Conservation (phyloP, 30 jellyfish, hydroid and myxozoan species). For the Cassiopea andromeda region DNA sequence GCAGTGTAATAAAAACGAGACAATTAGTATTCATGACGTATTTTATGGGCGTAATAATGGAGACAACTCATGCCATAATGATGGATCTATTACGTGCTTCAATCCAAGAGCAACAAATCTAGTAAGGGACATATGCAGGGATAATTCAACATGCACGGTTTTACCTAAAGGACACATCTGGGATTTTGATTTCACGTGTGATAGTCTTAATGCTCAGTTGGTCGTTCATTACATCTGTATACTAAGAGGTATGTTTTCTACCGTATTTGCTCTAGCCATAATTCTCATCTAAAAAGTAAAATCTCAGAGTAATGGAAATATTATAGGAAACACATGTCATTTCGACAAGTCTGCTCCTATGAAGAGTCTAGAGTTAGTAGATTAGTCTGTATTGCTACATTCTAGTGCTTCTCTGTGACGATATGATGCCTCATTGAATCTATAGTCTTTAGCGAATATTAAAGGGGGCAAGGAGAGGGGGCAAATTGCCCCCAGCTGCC, state of each 20-base stretch:
- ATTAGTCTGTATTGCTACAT: too few species aligned
- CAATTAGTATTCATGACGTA: constrained; percentile 40
- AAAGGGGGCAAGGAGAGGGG: too few species aligned
- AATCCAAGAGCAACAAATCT: constrained; percentile 54
- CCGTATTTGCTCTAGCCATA: neutral
- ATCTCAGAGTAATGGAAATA: too few species aligned
- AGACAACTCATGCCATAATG: constrained; percentile 32
- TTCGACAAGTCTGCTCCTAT: too few species aligned
- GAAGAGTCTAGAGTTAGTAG: too few species aligned
- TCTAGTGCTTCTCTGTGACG: too few species aligned
- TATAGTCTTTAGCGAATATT: too few species aligned
- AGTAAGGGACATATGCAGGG: constrained; percentile 41
- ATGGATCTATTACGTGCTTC: constrained; percentile 20
- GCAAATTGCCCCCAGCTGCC: too few species aligned
- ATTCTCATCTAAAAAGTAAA: too few species aligned
- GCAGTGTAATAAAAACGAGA: constrained; percentile 14
- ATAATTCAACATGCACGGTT: constrained; percentile 37
- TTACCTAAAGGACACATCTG: constrained; percentile 29
- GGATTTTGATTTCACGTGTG: constrained; percentile 45
- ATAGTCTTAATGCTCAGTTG: constrained; percentile 52
- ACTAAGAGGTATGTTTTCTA: constrained; percentile 22
- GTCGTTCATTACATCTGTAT: constrained; percentile 33
- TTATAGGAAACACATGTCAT: too few species aligned
- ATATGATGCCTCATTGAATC: too few species aligned
- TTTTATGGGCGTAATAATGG: constrained; percentile 57